These are phyloP conservation scores for Volucella inflata DNA, from an alignment of 2,888 invertebrate genomes.

Conservation along the genomic window DNA sequence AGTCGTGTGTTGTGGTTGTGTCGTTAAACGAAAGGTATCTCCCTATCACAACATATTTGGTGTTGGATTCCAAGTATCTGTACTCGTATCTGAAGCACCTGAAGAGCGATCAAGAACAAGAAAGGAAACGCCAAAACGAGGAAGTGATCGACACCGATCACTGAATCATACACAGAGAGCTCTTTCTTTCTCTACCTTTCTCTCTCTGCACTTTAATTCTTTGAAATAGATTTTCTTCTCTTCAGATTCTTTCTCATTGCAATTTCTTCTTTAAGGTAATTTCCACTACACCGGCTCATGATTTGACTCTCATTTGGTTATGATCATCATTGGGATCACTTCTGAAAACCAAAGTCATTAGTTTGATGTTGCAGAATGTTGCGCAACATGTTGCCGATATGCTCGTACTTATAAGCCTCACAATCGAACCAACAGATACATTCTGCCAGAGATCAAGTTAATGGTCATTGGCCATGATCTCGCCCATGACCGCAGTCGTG, in stretches of 20 bases:
- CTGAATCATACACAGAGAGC: constrained; percentile 25
- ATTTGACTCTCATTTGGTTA: constrained; percentile 48
- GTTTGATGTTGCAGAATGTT: constrained; percentile 41
- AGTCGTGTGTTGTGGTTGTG: constrained; percentile 30
- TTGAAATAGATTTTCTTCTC: constrained; percentile 31
- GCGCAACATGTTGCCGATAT: constrained; percentile 59
- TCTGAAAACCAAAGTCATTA: constrained; percentile 13
- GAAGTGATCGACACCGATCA: constrained; percentile 28
- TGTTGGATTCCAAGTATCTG: constrained; percentile 62
- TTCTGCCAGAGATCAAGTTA: constrained; percentile 44
- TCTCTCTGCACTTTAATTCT: not conserved
- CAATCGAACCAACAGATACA: constrained; percentile 56
- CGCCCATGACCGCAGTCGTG: constrained; percentile 64
- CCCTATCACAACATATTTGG: constrained; percentile 68
- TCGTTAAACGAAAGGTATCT: constrained; percentile 57
- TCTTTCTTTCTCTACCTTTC: not conserved
- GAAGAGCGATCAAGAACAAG: constrained; percentile 52
- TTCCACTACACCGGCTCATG: constrained; percentile 53
- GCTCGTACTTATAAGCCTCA: not conserved
- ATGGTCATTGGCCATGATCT: constrained; percentile 74
- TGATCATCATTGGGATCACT: constrained; percentile 2
- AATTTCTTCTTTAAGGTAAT: constrained; percentile 60
- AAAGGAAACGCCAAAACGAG: constrained; percentile 41
- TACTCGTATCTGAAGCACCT: constrained; percentile 13
- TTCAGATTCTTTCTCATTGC: constrained; percentile 64